These are phyloP conservation scores for Lophotis ruficrista DNA, from an alignment of 2,113 vertebrate genomes.

Conservation along the genomic window DNA sequence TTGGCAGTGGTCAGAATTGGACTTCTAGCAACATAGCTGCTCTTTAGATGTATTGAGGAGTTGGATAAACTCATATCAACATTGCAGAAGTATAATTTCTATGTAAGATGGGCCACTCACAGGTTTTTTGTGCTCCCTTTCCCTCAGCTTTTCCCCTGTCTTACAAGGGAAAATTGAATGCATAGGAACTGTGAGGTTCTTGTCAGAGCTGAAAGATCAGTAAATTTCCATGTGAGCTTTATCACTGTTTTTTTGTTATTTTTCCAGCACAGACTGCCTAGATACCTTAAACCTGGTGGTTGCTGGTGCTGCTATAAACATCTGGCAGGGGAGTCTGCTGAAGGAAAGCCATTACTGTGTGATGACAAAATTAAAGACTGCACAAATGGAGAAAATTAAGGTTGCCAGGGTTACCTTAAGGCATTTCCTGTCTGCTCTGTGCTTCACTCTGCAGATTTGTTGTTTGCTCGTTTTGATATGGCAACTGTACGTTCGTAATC, in stretches of 20 bases:
- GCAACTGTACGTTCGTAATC: background rate
- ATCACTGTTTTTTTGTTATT: background rate
- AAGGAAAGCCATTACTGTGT: background rate
- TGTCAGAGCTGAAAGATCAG: background rate
- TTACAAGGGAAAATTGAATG: background rate
- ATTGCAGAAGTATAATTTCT: background rate
- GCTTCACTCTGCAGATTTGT: background rate
- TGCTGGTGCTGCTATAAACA: slow-evolving; percentile 2
- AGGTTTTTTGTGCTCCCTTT: background rate
- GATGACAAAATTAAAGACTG: slow-evolving; percentile 37
- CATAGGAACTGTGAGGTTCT: background rate
- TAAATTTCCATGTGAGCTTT: background rate
- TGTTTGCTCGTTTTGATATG: background rate
- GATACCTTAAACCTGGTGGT: background rate
- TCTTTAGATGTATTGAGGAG: background rate
- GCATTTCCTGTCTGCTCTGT: slow-evolving; percentile 23
- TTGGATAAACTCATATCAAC: background rate
- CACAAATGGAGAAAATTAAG: slow-evolving; percentile 53
- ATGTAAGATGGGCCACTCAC: background rate
- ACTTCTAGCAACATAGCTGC: background rate
- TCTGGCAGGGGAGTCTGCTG: background rate
- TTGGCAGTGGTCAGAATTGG: background rate
- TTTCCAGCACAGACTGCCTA: background rate
- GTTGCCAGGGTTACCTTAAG: slow-evolving; percentile 42
- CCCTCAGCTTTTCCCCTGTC: background rate